Percentiles rank a stretch among this genome's conserved stretches.
Evolutionary conservation across 2,888 invertebrate species (phyloP).

Genomic region (Aelia acuminata): DNA sequence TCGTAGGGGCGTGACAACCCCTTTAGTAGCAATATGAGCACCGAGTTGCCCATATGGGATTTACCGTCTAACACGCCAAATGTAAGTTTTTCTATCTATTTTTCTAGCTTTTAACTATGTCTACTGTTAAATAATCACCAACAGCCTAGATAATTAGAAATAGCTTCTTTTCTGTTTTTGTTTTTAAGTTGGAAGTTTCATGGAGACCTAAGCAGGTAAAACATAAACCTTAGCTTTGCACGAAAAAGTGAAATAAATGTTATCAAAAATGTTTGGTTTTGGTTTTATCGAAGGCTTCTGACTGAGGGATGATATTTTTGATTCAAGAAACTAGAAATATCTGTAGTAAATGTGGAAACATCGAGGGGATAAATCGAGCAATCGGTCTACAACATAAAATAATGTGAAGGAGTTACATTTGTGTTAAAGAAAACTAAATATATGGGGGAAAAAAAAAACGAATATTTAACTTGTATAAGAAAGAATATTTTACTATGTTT

Average conservation of each 20-base stretch:
- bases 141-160: conserved; percentile 49
- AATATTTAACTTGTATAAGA: too few species aligned
- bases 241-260: conserved; percentile 3
- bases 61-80: conserved; percentile 62
- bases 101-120: background rate
- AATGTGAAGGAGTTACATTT: too few species aligned
- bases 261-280: conserved; percentile 10
- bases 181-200: conserved; percentile 56
- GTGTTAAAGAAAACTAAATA: too few species aligned
- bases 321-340: too few species aligned
- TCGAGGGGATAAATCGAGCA: too few species aligned
- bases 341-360: too few species aligned
- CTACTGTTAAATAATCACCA: conserved; percentile 20
- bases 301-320: too few species aligned
- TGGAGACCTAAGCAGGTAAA: conserved; percentile 59
- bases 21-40: conserved; percentile 64
- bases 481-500: too few species aligned
- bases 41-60: conserved; percentile 64
- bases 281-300: background rate
- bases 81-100: conserved; percentile 60
- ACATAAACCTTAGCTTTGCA: conserved; percentile 23
- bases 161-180: conserved; percentile 51
- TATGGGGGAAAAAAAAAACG: too few species aligned
- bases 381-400: too few species aligned
- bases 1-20: conserved; percentile 61